Conservation (phyloP, 1,140 invertebrate species). For the Panagrolaimus sp. region DNA sequence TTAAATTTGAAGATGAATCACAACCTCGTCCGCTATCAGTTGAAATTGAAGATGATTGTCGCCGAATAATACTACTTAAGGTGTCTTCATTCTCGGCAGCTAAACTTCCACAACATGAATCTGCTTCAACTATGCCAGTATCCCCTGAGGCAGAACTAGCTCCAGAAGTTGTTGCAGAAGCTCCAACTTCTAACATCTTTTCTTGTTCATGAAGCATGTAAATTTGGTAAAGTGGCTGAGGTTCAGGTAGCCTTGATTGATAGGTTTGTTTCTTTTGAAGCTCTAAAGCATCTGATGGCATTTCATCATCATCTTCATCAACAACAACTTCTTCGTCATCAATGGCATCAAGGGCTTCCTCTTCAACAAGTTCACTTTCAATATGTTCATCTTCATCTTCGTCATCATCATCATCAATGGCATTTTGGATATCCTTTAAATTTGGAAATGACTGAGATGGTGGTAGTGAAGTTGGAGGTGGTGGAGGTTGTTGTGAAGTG, state of each 20-base stretch:
- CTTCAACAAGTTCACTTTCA: slow-evolving; percentile 14
- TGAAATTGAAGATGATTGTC: slow-evolving; percentile 51
- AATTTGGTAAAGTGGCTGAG: slow-evolving; percentile 54
- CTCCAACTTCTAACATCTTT: slow-evolving; percentile 24
- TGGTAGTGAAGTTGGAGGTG: neutral
- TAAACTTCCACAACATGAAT: slow-evolving; percentile 19
- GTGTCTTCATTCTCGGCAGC: slow-evolving; percentile 21
- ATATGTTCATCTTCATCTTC: slow-evolving; percentile 3
- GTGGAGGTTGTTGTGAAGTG: neutral
- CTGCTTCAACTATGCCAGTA: slow-evolving; percentile 16
- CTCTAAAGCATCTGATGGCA: slow-evolving; percentile 19
- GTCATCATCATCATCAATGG: neutral
- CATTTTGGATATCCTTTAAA: neutral
- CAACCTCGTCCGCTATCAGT: slow-evolving; percentile 54
- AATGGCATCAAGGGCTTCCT: slow-evolving; percentile 8
- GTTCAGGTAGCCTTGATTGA: slow-evolving; percentile 43
- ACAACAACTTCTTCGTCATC: neutral
- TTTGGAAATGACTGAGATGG: neutral
- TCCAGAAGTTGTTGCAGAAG: neutral
- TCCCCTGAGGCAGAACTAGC: neutral
- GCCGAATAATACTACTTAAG: slow-evolving; percentile 25
- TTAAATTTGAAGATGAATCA: slow-evolving; percentile 38
- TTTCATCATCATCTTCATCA: slow-evolving; percentile 21
- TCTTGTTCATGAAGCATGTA: slow-evolving; percentile 55
- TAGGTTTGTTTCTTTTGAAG: slow-evolving; percentile 18